Evolutionary conservation across 2,888 invertebrate genomes (phyloP), one percentile per base, ranked within the genome.

Genomic region (Pseudococcus jackbeardsleyi): DNA sequence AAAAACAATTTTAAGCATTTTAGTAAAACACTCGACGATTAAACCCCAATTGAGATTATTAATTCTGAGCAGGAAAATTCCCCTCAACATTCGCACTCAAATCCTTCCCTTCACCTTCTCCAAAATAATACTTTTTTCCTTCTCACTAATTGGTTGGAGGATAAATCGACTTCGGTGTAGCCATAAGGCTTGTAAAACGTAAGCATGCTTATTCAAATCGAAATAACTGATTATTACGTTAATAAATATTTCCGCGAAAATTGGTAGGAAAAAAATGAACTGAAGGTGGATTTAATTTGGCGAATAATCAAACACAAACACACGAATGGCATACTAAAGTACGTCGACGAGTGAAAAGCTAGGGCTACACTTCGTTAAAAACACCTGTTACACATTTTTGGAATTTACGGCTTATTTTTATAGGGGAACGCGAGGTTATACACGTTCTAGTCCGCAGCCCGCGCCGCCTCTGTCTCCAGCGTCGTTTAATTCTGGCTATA

Each of bases 381-480:
- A 79, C 79, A 79, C 79, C 79, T 79, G 79, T 79, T 79, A 79
- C 79, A n/a, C 68, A 72, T 72, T 72, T 79, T 79, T 42, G 79
- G 46, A 79, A 79, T 79, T 79, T 79, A 79, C 79, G 79, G 46
- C 46, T 79, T n/a, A 79, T 79, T 79, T 79, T 79, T 79, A 79
- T 79, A 3, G 42, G 68, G 79, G 15, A 17, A 79, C 79, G 42
- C 79, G 79, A 33, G 26, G 72, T 72, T 26, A 39, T 72, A 33
- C 39, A 72, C 39, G 72, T 59, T 59, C 59, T 59, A 19, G n/a
- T 17, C 59, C 59, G 59, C n/a, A 8, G 19, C 59, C 59, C 19
- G 59, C 59, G 26, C 59, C 19, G 5, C 54, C 11, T 54, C 54
- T 19, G 5, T 59, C 26, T 33, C 26, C 19, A 7, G 59, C 19